These are phyloP conservation scores for Geothlypis trichas DNA, from an alignment of 2,113 vertebrate genomes.

Conservation along the genomic window DNA sequence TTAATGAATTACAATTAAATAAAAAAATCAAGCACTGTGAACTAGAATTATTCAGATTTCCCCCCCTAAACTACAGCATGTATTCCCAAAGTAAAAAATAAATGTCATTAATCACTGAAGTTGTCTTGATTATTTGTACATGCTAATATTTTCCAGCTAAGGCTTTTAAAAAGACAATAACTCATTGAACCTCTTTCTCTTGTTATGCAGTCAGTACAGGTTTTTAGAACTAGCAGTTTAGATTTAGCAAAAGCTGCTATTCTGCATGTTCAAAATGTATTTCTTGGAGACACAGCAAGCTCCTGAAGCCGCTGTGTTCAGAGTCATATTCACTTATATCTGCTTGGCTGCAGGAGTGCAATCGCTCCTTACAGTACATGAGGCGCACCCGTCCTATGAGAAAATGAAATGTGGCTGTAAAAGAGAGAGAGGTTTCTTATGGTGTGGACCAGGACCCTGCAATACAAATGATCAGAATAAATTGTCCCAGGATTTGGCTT, in stretches of 20 bases:
- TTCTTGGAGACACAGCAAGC: neutral
- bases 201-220: neutral
- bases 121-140: neutral
- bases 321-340: neutral
- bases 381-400: neutral
- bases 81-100: too few species aligned
- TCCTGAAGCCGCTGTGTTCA: neutral
- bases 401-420: neutral
- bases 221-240: neutral
- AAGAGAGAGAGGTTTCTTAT: neutral
- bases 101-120: neutral
- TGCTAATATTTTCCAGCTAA: neutral
- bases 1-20: neutral
- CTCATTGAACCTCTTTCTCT: neutral
- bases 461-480: neutral
- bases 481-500: neutral
- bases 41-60: neutral
- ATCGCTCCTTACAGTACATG: fast-evolving
- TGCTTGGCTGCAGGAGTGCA: neutral
- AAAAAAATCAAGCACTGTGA: neutral
- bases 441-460: neutral
- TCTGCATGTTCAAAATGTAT: neutral
- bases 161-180: neutral
- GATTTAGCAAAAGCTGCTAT: neutral
- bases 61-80: too few species aligned